These are phyloP conservation scores for Saccopteryx bilineata DNA, from an alignment of 2,113 vertebrate genomes.

Conservation along the genomic window DNA sequence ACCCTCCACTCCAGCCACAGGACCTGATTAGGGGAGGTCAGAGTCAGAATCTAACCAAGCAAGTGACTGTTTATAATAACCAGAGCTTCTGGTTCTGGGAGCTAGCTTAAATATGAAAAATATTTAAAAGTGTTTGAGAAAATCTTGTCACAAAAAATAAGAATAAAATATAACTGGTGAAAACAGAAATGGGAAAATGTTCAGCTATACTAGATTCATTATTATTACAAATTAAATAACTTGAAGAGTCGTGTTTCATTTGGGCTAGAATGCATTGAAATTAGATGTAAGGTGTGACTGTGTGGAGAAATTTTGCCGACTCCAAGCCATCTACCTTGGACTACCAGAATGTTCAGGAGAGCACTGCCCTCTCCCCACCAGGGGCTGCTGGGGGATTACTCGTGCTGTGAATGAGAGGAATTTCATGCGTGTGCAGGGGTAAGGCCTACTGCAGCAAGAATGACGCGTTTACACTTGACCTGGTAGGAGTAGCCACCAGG, in stretches of 20 bases:
- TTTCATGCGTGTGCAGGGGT: not conserved
- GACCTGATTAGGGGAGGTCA: not conserved
- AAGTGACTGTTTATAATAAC: not conserved
- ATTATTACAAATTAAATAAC: slow-evolving; percentile 2
- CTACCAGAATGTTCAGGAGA: not conserved
- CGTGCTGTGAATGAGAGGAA: not conserved
- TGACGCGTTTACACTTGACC: not conserved
- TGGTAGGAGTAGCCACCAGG: not conserved
- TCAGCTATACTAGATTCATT: not conserved
- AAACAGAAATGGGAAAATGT: not conserved
- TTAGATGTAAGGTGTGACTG: not conserved
- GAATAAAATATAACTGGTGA: not conserved
- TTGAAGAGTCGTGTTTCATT: not conserved
- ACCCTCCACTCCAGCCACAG: not conserved
- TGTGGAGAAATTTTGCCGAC: not conserved
- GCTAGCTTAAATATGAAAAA: not conserved
- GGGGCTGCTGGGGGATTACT: not conserved
- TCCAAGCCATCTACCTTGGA: not conserved
- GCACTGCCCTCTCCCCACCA: not conserved
- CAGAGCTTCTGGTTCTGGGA: not conserved
- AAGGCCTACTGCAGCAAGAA: not conserved
- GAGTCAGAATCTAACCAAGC: not conserved
- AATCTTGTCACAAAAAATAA: not conserved
- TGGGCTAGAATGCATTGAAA: not conserved
- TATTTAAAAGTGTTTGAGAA: not conserved